Evolutionary conservation across 2,113 vertebrate species (phyloP), one percentile per base, ranked within the genome.

Genomic region (Protobothrops mucrosquamatus): DNA sequence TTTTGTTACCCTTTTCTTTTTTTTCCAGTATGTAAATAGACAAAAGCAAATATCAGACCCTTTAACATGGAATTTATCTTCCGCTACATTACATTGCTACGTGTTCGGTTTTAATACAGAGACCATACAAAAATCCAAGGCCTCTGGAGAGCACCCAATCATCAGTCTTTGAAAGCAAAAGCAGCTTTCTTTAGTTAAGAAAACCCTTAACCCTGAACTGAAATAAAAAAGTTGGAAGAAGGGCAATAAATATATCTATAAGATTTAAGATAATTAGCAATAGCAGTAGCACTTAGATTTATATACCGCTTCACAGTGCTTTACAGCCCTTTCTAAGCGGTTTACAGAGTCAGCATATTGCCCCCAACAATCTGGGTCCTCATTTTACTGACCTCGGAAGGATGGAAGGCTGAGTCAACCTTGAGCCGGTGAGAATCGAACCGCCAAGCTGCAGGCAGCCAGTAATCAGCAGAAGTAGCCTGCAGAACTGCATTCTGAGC

Each of bases 101-200:
- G 96, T 97, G 93, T 93, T 96, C 97, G 96, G 96, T 97, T 96
- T 97, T 95, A 97, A 97, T 97, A 94, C 93, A 59, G 92, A 96
- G 93, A 96, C 96, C 95, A 96, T 96, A 97, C 94, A 96, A 95
- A 95, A 96, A 91, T 87, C 1, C 0, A 57, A 81, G 95, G 85
- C 94, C 91, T 95, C 52, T 0, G 91, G 94, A 93, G 96, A 96
- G 97, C 97, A 97, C 96, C 97, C 96, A 94, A 74, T 94, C 95
- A 94, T 93, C 93, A 96, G 94, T 96, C 96, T 96, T 93, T 93
- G 95, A 96, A 93, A 95, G 34, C 97, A 96, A 94, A 90, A 26
- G n/a, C 92, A 96, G 92, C n/a, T 94, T 91, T 97, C 97, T 97
- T 56, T 95, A 89, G 94, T 90, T 94, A 92, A 93, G 89, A 94